Conservation (phyloP, 1,140 invertebrate genomes). For the Pissodes strobi region DNA sequence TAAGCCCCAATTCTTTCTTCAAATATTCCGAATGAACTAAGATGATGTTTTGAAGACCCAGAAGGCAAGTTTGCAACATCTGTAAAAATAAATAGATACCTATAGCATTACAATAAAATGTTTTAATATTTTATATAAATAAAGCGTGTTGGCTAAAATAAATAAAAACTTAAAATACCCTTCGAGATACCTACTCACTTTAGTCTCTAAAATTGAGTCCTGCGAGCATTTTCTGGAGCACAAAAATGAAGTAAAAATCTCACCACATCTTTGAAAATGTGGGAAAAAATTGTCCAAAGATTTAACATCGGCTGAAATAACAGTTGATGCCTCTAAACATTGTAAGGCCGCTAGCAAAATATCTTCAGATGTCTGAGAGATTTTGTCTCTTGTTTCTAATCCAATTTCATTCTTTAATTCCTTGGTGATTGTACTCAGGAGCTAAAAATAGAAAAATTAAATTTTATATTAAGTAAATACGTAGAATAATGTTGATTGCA, state of each 20-base stretch:
- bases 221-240: too few species aligned
- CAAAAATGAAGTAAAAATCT: neutral
- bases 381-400: neutral
- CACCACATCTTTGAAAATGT: neutral
- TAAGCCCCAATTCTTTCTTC: slow-evolving; percentile 53
- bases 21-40: slow-evolving; percentile 36
- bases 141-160: too few species aligned
- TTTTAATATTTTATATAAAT: too few species aligned
- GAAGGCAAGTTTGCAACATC: slow-evolving; percentile 43
- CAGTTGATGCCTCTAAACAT: neutral
- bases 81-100: slow-evolving; percentile 22
- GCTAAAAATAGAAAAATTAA: too few species aligned
- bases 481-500: too few species aligned
- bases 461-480: too few species aligned
- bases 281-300: neutral
- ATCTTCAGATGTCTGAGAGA: neutral
- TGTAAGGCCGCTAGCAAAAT: neutral
- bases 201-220: too few species aligned
- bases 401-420: neutral
- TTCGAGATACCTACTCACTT: too few species aligned
- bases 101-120: too few species aligned
- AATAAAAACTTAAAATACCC: too few species aligned
- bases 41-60: slow-evolving; percentile 48
- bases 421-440: neutral
- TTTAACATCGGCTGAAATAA: neutral